A percentile compares a stretch with the other conserved stretches of the same genome.
Conservation (phyloP, 2,888 invertebrate genomes). For the Drosophila atroscutellata region DNA sequence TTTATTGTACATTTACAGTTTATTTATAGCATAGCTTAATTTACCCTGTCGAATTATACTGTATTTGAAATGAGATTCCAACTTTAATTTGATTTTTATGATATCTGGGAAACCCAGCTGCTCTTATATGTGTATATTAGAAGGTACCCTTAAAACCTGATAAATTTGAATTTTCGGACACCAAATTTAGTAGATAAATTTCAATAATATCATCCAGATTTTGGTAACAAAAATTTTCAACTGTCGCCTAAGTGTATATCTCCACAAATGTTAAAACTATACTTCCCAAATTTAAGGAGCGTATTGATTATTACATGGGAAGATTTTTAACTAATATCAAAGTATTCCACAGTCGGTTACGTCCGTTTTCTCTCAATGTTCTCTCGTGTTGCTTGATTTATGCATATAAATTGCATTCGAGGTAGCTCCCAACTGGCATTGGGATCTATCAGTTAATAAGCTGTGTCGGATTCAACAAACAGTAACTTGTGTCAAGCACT, state of each 20-base stretch:
- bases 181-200: neutral
- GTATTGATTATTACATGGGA: neutral
- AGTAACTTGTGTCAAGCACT: conserved; percentile 37
- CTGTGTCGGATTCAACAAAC: conserved; percentile 84
- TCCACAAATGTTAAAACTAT: neutral
- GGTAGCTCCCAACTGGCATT: conserved; percentile 42
- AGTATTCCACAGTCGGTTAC: neutral
- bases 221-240: neutral
- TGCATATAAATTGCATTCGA: conserved; percentile 40
- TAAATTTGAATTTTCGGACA: too few relatives aligned
- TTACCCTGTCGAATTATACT: neutral
- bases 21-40: neutral
- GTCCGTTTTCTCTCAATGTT: neutral
- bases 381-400: conserved; percentile 16
- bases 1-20: neutral
- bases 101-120: neutral
- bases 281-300: neutral
- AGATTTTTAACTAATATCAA: neutral
- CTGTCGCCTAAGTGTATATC: neutral
- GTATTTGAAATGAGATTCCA: neutral
- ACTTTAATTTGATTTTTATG: neutral
- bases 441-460: conserved; percentile 36
- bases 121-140: neutral
- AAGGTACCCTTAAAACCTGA: too few relatives aligned
- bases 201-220: neutral